Evolutionary conservation across 2,888 invertebrate species (phyloP).

Genomic region (Byasa hedistus): DNA sequence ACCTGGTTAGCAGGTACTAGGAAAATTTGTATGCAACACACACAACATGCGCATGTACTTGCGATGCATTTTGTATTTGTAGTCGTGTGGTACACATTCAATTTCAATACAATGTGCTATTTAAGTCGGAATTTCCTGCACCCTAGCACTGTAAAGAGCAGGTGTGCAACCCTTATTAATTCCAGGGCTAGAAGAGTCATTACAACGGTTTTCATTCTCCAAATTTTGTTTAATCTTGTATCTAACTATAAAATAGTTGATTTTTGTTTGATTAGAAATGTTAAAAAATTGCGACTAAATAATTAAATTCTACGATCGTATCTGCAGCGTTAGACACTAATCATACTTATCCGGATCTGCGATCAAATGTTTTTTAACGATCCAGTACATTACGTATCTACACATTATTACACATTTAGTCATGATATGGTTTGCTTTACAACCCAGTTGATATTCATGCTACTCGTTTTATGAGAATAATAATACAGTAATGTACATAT

Average conservation of each 20-base stretch:
- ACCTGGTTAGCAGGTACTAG: background rate
- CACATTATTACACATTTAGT: background rate
- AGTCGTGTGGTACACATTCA: constrained; percentile 18
- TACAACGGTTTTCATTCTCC: constrained; percentile 17
- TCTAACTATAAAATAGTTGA: too few species aligned
- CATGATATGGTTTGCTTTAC: background rate
- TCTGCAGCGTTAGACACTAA: too few species aligned
- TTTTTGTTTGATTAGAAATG: too few species aligned
- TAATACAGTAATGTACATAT: too few species aligned
- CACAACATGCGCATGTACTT: constrained; percentile 17
- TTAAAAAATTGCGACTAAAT: too few species aligned
- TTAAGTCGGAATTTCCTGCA: constrained; percentile 27
- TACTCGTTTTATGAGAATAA: background rate
- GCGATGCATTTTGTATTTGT: constrained; percentile 17
- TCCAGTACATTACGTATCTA: too few species aligned
- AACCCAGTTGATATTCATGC: background rate
- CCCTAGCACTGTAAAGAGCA: constrained; percentile 33
- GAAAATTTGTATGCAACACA: constrained; percentile 25
- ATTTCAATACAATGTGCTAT: constrained; percentile 33
- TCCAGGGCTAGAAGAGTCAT: constrained; percentile 11
- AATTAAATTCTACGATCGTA: too few species aligned
- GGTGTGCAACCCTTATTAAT: constrained; percentile 33
- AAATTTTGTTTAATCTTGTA: constrained; percentile 10
- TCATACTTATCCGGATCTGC: too few species aligned
- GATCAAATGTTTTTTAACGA: too few species aligned